Base-by-base conservation (phyloP, 2,113 vertebrate species). In the Empidonax alnorum region DNA sequence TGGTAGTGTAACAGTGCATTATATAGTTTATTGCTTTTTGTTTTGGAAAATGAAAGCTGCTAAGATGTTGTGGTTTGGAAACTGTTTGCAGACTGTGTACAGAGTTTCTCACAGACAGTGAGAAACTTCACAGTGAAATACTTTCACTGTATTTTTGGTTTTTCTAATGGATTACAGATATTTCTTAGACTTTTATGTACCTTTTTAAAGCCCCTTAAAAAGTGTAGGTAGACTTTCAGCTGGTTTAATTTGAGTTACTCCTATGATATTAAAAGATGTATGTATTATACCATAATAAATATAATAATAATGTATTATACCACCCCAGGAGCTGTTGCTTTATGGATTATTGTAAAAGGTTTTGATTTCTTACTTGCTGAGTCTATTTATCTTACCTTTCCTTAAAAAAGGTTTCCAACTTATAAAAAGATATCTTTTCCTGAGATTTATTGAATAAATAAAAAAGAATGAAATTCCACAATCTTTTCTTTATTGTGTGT, bases 21-120 rank as follows among this genome's bases (percentile, higher is more conserved):
- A 92, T 93, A 84, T 68, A 96, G 73, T 65, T 50, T 95, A 95
- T 96, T 94, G 93, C 84, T 94, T 97, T 96, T 52, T 96, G 86
- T 97, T 97, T 96, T 97, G 96, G 94, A 97, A 98, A 98, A 94
- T 69, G 97, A 96, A 96, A 95, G 78, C 93, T 93, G 82, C 75
- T 75, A 92, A 95, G 92, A 96, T 93, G 97, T 25, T 96, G 95
- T 89, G 97, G 95, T 95, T 98, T 98, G 91, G 89, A 97, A 97
- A 82, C 88, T 93, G 92, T 86, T 94, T 76, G 84, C 87, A 92
- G 75, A 91, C 41, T 3, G 0, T 55, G n/a, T 72, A 79, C 52
- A 92, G 80, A 82, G 41, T 80, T 93, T 97, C 90, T 94, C 62
- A 52, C 59, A 56, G 83, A 55, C 14, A 19, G 50, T 52, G 25